These are phyloP conservation scores for Phalloptychus januarius DNA, from an alignment of 2,797 vertebrate genomes.

Conservation along the genomic window DNA sequence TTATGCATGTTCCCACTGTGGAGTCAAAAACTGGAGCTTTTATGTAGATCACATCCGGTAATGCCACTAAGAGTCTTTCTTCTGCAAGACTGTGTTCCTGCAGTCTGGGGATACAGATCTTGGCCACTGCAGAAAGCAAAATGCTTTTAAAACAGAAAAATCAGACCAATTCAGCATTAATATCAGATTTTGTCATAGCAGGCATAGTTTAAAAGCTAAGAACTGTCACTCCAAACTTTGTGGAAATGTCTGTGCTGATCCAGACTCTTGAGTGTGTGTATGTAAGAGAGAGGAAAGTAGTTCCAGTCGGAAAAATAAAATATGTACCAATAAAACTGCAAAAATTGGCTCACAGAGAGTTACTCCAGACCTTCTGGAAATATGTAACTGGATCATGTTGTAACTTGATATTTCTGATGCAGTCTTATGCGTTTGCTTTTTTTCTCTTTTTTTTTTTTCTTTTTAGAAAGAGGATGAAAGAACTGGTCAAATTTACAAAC, in stretches of 20 bases:
- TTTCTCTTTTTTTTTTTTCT: too few relatives aligned
- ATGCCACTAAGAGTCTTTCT: not conserved
- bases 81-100: not conserved
- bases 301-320: not conserved
- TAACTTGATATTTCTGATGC: not conserved
- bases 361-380: not conserved
- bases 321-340: not conserved
- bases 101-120: not conserved
- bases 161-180: not conserved
- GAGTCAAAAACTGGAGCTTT: not conserved
- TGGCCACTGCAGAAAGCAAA: not conserved
- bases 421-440: not conserved
- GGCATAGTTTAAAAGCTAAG: not conserved
- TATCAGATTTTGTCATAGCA: not conserved
- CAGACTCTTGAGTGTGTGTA: not conserved
- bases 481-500: not conserved
- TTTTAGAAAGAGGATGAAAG: not conserved
- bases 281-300: not conserved
- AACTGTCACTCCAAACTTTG: conserved; percentile 1
- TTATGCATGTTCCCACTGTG: not conserved
- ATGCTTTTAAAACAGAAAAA: not conserved
- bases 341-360: not conserved
- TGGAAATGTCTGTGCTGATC: not conserved
- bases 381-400: not conserved
- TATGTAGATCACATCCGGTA: not conserved